Percentiles rank a stretch among this genome's conserved stretches.
Evolutionary conservation across 2,113 vertebrate species (phyloP).

Genomic region (Tenrec ecaudatus): DNA sequence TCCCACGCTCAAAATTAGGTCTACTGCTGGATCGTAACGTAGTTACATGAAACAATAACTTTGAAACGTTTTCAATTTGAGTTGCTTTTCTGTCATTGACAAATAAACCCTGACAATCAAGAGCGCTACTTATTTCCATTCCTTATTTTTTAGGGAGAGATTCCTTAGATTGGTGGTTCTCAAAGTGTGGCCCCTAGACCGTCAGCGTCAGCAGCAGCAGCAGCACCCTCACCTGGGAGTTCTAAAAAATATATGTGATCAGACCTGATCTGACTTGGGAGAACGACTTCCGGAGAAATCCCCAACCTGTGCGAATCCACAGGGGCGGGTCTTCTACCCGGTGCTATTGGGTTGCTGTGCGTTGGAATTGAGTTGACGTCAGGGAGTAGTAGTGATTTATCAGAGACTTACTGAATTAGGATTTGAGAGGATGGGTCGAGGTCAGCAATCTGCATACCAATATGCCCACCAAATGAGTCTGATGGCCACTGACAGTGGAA

Average conservation of each 20-base stretch:
- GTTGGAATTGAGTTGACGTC: too few relatives aligned
- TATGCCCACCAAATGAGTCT: not conserved
- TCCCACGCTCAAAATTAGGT: not conserved
- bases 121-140: slow-evolving; percentile 1
- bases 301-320: too few relatives aligned
- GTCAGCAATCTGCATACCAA: not conserved
- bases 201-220: not conserved
- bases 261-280: too few relatives aligned
- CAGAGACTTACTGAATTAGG: not conserved
- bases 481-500: slow-evolving; percentile 14
- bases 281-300: too few relatives aligned
- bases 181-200: not conserved
- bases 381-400: too few relatives aligned
- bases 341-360: too few relatives aligned
- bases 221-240: not conserved
- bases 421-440: too few relatives aligned
- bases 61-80: slow-evolving; percentile 21
- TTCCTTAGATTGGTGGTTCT: not conserved
- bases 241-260: too few relatives aligned
- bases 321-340: too few relatives aligned
- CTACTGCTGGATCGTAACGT: not conserved
- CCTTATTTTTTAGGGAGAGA: not conserved
- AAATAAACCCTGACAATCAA: slow-evolving; percentile 12
- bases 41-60: not conserved
- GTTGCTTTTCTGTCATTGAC: slow-evolving; percentile 10